Evolutionary conservation across 2,797 vertebrate genomes (phyloP).

Genomic region (Pachyuromys duprasi): DNA sequence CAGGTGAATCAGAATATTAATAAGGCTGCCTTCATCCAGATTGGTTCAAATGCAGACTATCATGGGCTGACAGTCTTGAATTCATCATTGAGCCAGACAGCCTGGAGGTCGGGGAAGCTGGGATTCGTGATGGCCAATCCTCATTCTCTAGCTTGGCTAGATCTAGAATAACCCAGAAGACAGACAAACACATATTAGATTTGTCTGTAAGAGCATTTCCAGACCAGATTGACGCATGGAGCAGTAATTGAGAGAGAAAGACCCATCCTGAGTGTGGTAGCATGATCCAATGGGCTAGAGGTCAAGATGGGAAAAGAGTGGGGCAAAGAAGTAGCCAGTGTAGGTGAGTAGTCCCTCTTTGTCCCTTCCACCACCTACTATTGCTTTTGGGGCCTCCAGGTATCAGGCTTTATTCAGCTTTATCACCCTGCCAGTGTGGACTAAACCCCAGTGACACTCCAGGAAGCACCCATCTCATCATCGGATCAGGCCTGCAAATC

Average conservation of each 20-base stretch:
- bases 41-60: not conserved
- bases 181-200: not conserved
- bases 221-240: not conserved
- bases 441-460: not conserved
- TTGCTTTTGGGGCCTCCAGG: not conserved
- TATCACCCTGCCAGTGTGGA: not conserved
- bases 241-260: not conserved
- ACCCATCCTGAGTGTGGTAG: not conserved
- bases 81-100: not conserved
- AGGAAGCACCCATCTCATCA: no score
- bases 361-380: not conserved
- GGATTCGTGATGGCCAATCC: not conserved
- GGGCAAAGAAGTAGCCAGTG: not conserved
- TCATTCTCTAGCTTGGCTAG: not conserved
- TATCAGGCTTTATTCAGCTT: not conserved
- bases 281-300: no score
- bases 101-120: not conserved
- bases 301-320: not conserved
- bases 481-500: not conserved
- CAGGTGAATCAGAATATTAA: not conserved
- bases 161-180: not conserved
- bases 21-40: rapidly evolving
- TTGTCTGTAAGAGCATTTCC: not conserved
- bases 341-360: not conserved
- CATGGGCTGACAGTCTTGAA: not conserved